A percentile compares a stretch with the other conserved stretches of the same genome.
phyloP scores from a whole-genome alignment of 2,113 vertebrate species.

The Nansenia antarctica region DNA sequence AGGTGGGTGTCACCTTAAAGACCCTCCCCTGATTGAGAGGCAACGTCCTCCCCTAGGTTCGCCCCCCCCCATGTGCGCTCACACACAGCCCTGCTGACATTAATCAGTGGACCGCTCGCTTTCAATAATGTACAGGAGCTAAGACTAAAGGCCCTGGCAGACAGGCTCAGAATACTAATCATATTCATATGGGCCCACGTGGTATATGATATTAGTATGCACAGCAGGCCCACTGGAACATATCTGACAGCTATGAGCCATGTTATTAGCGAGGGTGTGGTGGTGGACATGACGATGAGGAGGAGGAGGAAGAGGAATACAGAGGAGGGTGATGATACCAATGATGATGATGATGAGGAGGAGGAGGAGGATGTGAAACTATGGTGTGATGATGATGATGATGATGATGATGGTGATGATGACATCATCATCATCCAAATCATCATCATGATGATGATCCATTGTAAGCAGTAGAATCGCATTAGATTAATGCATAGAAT shows the following conservation, averaged over 20 bases:
- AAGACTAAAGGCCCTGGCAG: constrained; percentile 44
- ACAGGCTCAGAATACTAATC: not conserved
- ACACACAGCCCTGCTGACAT: constrained; percentile 44
- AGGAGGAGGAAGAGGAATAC: too few relatives aligned
- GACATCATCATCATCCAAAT: too few relatives aligned
- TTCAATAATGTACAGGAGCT: constrained; percentile 54
- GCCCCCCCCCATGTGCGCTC: constrained; percentile 6
- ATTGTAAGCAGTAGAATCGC: too few relatives aligned
- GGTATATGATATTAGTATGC: constrained; percentile 13
- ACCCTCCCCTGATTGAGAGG: constrained; percentile 27
- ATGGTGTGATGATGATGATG: too few relatives aligned
- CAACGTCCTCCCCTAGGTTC: constrained; percentile 45
- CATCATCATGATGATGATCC: too few relatives aligned
- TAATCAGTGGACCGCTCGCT: constrained; percentile 62
- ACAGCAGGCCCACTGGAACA: not conserved
- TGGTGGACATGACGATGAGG: too few relatives aligned
- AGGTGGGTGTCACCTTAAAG: constrained; percentile 44
- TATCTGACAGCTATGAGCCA: not conserved
- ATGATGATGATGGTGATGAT: too few relatives aligned
- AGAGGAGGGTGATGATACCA: too few relatives aligned
- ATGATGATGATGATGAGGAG: too few relatives aligned
- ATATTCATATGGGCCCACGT: not conserved
- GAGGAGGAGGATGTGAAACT: too few relatives aligned
- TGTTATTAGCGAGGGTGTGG: too few relatives aligned
- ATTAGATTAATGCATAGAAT: too few relatives aligned